These are phyloP conservation scores for Sarcophilus harrisii DNA, from an alignment of 2,797 vertebrate species.

Conservation along the genomic window DNA sequence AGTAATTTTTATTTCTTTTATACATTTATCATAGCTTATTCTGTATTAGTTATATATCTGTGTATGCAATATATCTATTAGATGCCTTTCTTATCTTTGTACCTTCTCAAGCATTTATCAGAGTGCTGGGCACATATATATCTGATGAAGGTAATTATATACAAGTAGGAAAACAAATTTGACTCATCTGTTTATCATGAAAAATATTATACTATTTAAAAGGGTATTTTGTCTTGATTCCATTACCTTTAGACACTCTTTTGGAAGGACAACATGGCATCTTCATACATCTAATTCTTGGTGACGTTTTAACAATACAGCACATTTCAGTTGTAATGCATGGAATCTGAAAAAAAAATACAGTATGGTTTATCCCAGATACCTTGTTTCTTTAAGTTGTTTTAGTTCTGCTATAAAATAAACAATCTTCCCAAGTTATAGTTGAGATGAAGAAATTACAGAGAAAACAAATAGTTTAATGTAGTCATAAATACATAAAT, in stretches of 20 bases:
- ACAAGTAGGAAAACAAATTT: not conserved
- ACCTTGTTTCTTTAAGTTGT: constrained; percentile 25
- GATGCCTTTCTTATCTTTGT: not conserved
- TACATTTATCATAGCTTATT: not conserved
- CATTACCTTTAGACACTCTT: constrained; percentile 82
- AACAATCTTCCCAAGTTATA: constrained; percentile 12
- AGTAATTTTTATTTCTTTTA: not conserved
- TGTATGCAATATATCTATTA: not conserved
- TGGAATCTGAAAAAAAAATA: constrained; percentile 78
- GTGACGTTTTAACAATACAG: constrained; percentile 84
- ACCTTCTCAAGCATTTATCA: not conserved
- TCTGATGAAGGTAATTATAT: not conserved
- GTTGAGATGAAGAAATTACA: constrained; percentile 50
- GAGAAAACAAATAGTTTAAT: constrained; percentile 46
- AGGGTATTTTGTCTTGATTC: not conserved
- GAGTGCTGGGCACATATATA: not conserved
- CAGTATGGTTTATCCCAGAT: not conserved
- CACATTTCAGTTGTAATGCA: constrained; percentile 78
- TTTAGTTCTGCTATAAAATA: constrained; percentile 60
- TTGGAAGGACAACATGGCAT: constrained; percentile 45
- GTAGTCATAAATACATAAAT: constrained; percentile 41
- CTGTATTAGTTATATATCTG: not conserved
- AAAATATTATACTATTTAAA: constrained; percentile 41
- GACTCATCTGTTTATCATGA: constrained; percentile 14
- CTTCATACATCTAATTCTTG: constrained; percentile 54